Base-by-base conservation (phyloP, 2,888 invertebrate species). In the Drosophila neotestacea region DNA sequence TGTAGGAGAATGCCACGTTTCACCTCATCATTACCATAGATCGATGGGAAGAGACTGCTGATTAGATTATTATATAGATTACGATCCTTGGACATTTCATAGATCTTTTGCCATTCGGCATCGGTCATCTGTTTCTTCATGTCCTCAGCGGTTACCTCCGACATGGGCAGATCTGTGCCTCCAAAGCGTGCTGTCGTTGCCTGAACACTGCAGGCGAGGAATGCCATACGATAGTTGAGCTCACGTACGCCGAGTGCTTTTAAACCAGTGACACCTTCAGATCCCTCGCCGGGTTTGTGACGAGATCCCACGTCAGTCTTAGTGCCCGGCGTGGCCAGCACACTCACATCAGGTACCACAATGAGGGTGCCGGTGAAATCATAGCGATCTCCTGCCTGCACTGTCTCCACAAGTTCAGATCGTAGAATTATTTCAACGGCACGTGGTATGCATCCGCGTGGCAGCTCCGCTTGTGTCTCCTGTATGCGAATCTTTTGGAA, bases 401-500 rank as follows among this genome's bases (percentile, higher is more conserved):
- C 98, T 28, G 96, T 95, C 93, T 99, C 99, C 0, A 99, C 99
- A 83, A 97, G 96, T 93, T 99, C 99, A 0, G 98, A 98, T 77
- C 99, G 94, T 56, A 99, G 93, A 81, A 99, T 96, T 38, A 99
- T 95, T 93, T 99, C 99, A 46, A 99, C 95, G 67, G 98, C 98
- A 41, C 99, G 94, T 0, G 99, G 99, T 86, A 99, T 98, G 89
- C 98, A 97, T 4, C 99, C 99, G 48, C 99, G 93, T 0, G 99
- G 99, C 36, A 99, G 93, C 92, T 99, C 99, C 0, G 98, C 96
- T 92, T 99, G 99, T 0, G 98, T 98, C 93, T 99, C 99, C 92
- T 99, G 99, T 77, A 99, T 96, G 61, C 99, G 94, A 4, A 98
- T 96, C 94, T 99, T 99, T 93, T 99, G 99, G 92, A 99, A 99